phyloP scores from a whole-genome alignment of 2,113 vertebrate species.

The Microcebus lehilahytsara region DNA sequence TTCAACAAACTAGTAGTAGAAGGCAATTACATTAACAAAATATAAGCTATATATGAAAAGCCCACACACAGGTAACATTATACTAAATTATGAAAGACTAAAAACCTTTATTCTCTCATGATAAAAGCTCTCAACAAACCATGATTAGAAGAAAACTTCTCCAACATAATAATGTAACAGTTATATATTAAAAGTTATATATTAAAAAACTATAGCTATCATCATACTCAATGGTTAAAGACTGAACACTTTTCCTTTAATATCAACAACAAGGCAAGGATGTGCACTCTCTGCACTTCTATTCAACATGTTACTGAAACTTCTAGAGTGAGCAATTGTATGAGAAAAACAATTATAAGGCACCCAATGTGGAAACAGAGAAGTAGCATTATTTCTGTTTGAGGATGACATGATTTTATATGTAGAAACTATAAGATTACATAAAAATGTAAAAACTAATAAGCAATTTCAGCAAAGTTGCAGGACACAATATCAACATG shows the following conservation, averaged over 20 bases:
- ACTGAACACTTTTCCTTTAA: neutral
- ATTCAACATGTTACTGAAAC: neutral
- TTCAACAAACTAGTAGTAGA: neutral
- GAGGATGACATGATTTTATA: neutral
- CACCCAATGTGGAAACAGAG: neutral
- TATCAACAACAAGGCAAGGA: neutral
- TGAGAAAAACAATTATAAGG: neutral
- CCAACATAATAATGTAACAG: neutral
- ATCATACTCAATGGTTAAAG: neutral
- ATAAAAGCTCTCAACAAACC: neutral
- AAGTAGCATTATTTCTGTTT: neutral
- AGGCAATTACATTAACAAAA: neutral
- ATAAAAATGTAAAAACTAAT: neutral
- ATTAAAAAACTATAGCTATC: neutral
- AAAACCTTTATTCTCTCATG: neutral
- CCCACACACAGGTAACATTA: neutral
- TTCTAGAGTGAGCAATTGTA: neutral
- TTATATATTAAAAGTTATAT: neutral
- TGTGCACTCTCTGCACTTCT: neutral
- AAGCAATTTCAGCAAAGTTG: neutral
- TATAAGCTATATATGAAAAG: neutral
- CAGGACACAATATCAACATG: neutral
- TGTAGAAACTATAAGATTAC: neutral
- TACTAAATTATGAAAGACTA: neutral
- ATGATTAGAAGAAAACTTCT: neutral